Percentiles rank a stretch among this genome's conserved stretches.
Evolutionary conservation across 2,113 vertebrate species (phyloP).

Genomic region (Clupea harengus): DNA sequence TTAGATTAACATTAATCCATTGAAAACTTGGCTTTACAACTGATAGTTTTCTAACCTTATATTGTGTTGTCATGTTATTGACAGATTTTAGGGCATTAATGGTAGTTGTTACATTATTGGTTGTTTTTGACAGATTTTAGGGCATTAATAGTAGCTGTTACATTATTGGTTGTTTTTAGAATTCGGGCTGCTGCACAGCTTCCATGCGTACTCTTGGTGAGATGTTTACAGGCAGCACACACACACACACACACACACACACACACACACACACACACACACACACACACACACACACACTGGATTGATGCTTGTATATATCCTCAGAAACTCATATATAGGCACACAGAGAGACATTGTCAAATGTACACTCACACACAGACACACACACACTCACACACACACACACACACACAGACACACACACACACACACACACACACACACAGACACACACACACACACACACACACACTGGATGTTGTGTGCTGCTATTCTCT

Average conservation of each 20-base stretch:
- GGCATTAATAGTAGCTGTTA: background rate
- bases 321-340: background rate
- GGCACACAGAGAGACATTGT: background rate
- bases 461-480: background rate
- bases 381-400: background rate
- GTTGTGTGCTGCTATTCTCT: slow-evolving; percentile 5
- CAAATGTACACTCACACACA: background rate
- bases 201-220: background rate
- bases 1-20: background rate
- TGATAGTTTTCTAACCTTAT: background rate
- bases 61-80: background rate
- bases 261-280: background rate
- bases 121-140: background rate
- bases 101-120: slow-evolving; percentile 6
- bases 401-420: slow-evolving; percentile 3
- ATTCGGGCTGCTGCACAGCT: background rate
- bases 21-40: background rate
- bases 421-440: background rate
- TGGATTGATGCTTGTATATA: slow-evolving; percentile 4
- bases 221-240: background rate
- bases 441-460: background rate
- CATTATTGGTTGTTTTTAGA: slow-evolving; percentile 1
- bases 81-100: background rate
- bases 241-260: slow-evolving; percentile 13
- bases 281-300: background rate